These are phyloP conservation scores for Ceryle rudis DNA, from an alignment of 2,797 vertebrate species.

Conservation along the genomic window DNA sequence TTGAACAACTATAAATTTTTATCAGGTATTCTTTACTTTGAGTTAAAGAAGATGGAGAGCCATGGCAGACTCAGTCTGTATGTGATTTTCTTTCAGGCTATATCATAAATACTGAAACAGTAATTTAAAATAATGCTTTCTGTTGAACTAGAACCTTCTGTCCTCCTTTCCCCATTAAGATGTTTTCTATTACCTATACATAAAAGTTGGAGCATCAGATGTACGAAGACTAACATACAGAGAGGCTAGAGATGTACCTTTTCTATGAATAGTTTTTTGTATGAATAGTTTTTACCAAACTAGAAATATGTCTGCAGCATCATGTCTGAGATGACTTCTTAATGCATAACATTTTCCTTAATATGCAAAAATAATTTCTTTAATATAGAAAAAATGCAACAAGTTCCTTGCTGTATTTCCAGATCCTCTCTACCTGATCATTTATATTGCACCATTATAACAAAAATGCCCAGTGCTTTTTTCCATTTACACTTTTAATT, in stretches of 20 bases:
- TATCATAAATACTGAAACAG: neutral
- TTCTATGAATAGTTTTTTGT: neutral
- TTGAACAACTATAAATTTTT: neutral
- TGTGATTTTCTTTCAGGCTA: neutral
- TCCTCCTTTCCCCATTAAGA: neutral
- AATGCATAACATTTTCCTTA: neutral
- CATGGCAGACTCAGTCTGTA: neutral
- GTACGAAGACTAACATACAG: neutral
- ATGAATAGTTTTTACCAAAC: neutral
- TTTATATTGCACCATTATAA: neutral
- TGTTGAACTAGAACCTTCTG: neutral
- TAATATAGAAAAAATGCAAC: neutral
- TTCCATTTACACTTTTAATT: neutral
- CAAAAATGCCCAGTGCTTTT: neutral
- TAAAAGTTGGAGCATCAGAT: neutral
- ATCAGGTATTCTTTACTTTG: neutral
- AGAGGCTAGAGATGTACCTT: neutral
- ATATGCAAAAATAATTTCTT: neutral
- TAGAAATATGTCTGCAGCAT: neutral
- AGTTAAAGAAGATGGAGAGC: neutral
- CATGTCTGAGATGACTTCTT: neutral
- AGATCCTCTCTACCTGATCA: neutral
- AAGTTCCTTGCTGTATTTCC: neutral
- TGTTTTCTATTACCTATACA: neutral
- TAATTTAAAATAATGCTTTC: neutral